phyloP scores from a whole-genome alignment of 2,113 vertebrate species.

The Fulmarus glacialis region DNA sequence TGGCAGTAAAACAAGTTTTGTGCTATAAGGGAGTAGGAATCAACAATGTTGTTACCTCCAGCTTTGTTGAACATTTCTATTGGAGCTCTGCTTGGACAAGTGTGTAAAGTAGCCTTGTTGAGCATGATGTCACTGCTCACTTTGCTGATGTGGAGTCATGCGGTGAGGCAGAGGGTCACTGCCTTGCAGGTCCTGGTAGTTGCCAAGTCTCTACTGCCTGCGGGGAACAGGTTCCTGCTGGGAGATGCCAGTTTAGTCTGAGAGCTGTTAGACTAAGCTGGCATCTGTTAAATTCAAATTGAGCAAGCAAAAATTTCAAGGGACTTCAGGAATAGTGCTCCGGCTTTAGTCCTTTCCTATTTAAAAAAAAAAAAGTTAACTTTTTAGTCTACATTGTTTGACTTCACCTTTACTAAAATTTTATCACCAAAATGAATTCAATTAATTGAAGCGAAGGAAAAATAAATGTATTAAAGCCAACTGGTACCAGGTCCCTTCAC shows the following conservation, averaged over 20 bases:
- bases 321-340: not conserved
- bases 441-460: not conserved
- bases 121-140: not conserved
- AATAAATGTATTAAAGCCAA: not conserved
- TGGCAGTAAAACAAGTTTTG: not conserved
- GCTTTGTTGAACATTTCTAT: not conserved
- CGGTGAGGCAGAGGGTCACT: not conserved
- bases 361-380: no score
- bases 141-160: not conserved
- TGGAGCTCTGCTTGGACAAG: not conserved
- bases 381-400: not conserved
- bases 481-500: not conserved
- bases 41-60: not conserved
- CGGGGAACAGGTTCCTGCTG: not conserved
- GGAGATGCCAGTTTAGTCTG: not conserved
- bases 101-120: not conserved
- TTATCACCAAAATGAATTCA: not conserved
- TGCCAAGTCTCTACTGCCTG: not conserved
- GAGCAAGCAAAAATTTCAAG: not conserved
- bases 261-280: not conserved
- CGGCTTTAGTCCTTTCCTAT: not conserved
- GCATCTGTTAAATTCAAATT: not conserved
- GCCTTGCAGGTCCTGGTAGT: not conserved
- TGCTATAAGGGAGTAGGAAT: not conserved
- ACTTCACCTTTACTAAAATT: not conserved